Conservation (phyloP, 2,888 invertebrate species). For the Andricus curvator region DNA sequence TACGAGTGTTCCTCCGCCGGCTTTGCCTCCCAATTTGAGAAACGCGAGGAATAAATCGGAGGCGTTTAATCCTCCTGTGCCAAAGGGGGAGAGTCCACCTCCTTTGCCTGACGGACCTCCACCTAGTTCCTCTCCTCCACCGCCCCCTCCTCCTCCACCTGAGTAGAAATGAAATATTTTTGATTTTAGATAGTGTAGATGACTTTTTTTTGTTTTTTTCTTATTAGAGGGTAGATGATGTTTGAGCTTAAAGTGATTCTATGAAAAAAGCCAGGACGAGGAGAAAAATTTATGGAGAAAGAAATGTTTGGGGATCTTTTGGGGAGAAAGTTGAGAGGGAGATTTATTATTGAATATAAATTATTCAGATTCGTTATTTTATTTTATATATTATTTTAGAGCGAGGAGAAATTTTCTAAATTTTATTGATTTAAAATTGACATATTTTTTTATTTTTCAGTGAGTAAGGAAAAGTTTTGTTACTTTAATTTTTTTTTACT, state of each 20-base stretch:
- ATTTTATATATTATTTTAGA: neutral
- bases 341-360: neutral
- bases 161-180: constrained; percentile 57
- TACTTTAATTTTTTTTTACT: neutral
- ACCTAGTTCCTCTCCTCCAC: constrained; percentile 83
- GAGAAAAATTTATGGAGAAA: constrained; percentile 1
- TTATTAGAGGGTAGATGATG: neutral
- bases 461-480: too few species aligned
- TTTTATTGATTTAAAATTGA: neutral
- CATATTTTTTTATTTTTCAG: too few species aligned
- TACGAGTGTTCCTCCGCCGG: constrained; percentile 73
- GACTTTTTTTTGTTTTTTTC: neutral
- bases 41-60: constrained; percentile 40
- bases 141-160: constrained; percentile 76
- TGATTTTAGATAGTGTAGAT: neutral
- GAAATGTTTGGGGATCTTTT: constrained; percentile 4
- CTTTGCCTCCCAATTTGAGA: constrained; percentile 53
- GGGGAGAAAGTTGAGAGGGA: neutral
- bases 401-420: neutral
- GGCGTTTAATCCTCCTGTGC: constrained; percentile 40
- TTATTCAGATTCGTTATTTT: neutral
- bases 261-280: neutral
- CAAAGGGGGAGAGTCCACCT: constrained; percentile 73
- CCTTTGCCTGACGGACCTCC: constrained; percentile 82
- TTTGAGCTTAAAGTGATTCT: neutral